Base-by-base conservation (phyloP, 2,888 invertebrate genomes). In the Synanthedon tipuliformis region DNA sequence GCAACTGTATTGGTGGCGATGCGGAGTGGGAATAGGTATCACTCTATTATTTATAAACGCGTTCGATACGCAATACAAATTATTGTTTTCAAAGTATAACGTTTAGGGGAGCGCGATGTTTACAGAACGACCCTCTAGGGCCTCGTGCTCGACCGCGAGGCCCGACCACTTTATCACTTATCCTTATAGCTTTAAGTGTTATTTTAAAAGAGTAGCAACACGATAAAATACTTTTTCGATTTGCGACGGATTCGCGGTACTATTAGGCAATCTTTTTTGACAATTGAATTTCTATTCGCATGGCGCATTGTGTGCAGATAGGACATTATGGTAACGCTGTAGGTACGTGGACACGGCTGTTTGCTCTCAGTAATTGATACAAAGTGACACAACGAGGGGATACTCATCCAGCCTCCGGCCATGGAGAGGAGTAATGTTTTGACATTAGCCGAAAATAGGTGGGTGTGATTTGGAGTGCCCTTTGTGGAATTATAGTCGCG, bases 31-130 rank as follows among this genome's bases (percentile, higher is more conserved):
- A 34, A 34, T 34, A 34, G 34, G 81, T 84, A 85, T 83, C 87
- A 87, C 86, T 87, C 78, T 85, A 86, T 87, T 87, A 87, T 87
- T 87, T 85, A 87, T 86, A 68, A 78, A 79, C 78, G 79, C 84
- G 84, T 87, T 86, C 87, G 86, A 86, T 87, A 87, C 87, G 87
- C 85, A 86, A 87, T 86, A 87, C 86, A 86, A 87, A 87, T 87
- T 86, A 86, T 87, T 87, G 86, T 87, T 87, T 86, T 87, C 87
- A 86, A 87, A 87, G 87, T 87, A 87, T 87, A 86, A 84, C 85
- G 84, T 85, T 86, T 84, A 85, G 85, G 87, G 87, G 85, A 81
- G 78, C 76, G 68, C 74, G 73, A 74, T 86, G 87, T 87, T 87
- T 86, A 83, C 76, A 67, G 71, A 83, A 74, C 81, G 81, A 83